These are phyloP conservation scores for Eupithecia exiguata DNA, from an alignment of 2,888 invertebrate genomes.

Conservation along the genomic window DNA sequence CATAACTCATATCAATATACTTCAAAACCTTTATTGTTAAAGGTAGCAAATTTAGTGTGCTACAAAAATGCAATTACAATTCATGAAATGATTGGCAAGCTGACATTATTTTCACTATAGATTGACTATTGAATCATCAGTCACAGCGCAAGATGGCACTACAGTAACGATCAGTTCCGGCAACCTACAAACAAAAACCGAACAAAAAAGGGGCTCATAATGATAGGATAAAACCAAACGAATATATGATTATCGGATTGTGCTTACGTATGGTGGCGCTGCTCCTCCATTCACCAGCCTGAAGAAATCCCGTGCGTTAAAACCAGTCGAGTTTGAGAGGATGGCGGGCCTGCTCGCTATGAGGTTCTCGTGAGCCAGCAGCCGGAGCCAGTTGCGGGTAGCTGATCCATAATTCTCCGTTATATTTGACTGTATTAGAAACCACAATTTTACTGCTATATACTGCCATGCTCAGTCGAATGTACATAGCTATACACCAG, in stretches of 20 bases:
- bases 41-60: background rate
- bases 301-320: constrained; percentile 19
- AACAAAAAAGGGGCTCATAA: constrained; percentile 4
- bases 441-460: background rate
- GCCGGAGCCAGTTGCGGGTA: constrained; percentile 34
- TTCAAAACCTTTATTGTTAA: background rate
- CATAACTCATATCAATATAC: background rate
- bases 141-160: constrained; percentile 12
- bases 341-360: constrained; percentile 7
- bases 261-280: constrained; percentile 20
- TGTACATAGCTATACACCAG: too few relatives aligned
- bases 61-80: background rate
- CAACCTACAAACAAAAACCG: constrained; percentile 7
- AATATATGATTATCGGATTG: constrained; percentile 7
- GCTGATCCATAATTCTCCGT: constrained; percentile 20
- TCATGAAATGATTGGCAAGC: background rate
- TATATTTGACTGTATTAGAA: constrained; percentile 21
- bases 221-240: constrained; percentile 15
- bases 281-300: constrained; percentile 21
- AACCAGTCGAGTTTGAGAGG: background rate
- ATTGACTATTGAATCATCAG: background rate
- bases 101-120: too few relatives aligned
- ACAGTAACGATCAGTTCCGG: constrained; percentile 1
- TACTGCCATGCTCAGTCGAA: background rate
- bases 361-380: constrained; percentile 34